Percentiles rank a stretch among this genome's conserved stretches.
These are phyloP conservation scores for Yponomeuta cagnagella DNA, from an alignment of 2,888 invertebrate genomes.

Conservation along the genomic window DNA sequence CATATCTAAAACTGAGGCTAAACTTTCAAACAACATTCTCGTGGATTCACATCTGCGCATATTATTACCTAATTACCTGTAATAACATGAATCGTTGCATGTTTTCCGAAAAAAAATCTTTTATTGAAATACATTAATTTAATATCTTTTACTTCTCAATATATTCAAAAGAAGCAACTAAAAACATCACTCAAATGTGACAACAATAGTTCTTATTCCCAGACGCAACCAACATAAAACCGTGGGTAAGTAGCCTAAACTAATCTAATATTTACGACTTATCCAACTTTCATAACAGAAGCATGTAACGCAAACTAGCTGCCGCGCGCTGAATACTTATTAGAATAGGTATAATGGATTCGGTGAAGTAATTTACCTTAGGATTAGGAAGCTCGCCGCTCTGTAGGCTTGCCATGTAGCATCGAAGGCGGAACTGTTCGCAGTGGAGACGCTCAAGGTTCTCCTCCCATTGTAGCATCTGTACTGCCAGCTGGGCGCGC, in stretches of 20 bases:
- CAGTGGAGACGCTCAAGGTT: conserved; percentile 96
- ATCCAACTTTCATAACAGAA: neutral
- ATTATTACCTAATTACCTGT: too few species aligned
- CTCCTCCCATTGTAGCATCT: conserved; percentile 97
- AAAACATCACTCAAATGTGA: neutral
- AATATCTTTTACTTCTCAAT: too few species aligned
- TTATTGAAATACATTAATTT: too few species aligned
- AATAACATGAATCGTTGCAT: too few species aligned
- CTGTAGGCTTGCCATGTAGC: conserved; percentile 98
- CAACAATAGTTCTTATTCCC: neutral
- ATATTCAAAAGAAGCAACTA: too few species aligned
- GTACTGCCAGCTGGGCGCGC: conserved; percentile 92
- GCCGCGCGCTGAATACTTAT: conserved; percentile 3
- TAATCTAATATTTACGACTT: neutral
- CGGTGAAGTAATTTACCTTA: conserved; percentile 78
- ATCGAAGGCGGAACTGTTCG: conserved; percentile 96
- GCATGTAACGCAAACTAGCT: neutral
- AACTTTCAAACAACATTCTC: too few species aligned
- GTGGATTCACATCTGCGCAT: too few species aligned
- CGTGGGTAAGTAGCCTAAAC: neutral
- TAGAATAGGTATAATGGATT: conserved; percentile 5
- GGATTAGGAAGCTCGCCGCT: conserved; percentile 97
- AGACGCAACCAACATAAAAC: neutral
- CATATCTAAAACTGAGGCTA: too few species aligned
- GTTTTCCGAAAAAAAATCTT: too few species aligned